These are phyloP conservation scores for Drosophila melanica DNA, from an alignment of 1,140 invertebrate species.

Conservation along the genomic window DNA sequence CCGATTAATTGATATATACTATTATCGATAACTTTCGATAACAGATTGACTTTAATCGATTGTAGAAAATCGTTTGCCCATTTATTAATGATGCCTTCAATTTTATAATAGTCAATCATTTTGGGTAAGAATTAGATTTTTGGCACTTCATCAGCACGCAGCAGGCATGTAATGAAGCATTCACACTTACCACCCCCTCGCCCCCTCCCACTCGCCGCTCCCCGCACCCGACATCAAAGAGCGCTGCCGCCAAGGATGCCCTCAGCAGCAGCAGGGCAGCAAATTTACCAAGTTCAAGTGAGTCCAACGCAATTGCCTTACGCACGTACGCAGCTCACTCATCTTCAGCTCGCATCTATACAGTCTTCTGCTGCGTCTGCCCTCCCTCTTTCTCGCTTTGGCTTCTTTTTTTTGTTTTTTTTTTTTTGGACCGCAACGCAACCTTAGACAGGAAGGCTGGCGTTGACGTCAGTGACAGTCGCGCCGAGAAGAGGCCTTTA, in stretches of 20 bases:
- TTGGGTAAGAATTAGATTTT: conserved; percentile 15
- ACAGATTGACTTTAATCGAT: neutral
- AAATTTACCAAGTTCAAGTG: conserved; percentile 42
- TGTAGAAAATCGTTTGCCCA: neutral
- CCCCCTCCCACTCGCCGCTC: too few species aligned
- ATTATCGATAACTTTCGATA: neutral
- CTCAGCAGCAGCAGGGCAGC: conserved; percentile 16
- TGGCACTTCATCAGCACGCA: conserved; percentile 21
- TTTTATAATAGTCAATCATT: conserved; percentile 9
- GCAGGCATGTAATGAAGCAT: conserved; percentile 32
- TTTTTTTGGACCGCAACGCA: conserved; percentile 32
- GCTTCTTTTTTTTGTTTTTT: conserved; percentile 39
- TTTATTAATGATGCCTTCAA: neutral
- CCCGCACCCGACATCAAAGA: conserved; percentile 2
- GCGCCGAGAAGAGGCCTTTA: conserved; percentile 47
- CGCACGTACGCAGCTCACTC: conserved; percentile 73
- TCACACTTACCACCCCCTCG: neutral
- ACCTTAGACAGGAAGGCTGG: conserved; percentile 27
- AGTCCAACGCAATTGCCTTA: conserved; percentile 67
- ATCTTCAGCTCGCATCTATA: conserved; percentile 61
- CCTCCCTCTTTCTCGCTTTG: conserved; percentile 2
- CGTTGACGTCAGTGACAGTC: conserved; percentile 39
- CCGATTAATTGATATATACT: too few species aligned
- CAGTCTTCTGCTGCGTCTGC: conserved; percentile 15
- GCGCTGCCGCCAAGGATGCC: conserved; percentile 39